Evolutionary conservation across 2,888 invertebrate species (phyloP).

Genomic region (Scaptodrosophila latifasciaeformis): DNA sequence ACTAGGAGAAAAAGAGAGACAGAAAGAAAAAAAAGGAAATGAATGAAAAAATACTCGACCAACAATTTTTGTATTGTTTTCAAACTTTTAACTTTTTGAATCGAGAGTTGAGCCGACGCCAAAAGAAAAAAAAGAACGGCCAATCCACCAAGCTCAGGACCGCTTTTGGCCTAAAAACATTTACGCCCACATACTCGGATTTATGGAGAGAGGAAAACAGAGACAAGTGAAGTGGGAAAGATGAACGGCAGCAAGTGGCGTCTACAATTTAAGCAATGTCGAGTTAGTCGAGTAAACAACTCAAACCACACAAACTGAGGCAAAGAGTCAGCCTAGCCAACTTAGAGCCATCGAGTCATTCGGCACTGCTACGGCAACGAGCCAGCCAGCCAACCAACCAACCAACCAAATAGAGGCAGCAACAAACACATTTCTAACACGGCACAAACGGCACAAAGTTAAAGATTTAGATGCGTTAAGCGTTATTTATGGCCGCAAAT

Average conservation of each 20-base stretch:
- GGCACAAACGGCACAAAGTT: constrained; percentile 51
- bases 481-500: constrained; percentile 67
- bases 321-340: background rate
- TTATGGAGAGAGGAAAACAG: no score
- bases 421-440: constrained; percentile 47
- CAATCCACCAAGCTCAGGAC: no score
- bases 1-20: constrained; percentile 26
- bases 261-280: constrained; percentile 57
- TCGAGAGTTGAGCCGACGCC: constrained; percentile 29
- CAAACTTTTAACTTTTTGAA: constrained; percentile 58
- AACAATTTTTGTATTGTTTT: constrained; percentile 53
- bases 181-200: no score
- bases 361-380: no score
- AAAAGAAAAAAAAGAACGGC: no score
- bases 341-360: background rate
- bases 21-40: constrained; percentile 24
- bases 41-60: constrained; percentile 9
- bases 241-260: constrained; percentile 20
- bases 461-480: constrained; percentile 67
- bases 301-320: constrained; percentile 37
- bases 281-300: constrained; percentile 60
- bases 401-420: constrained; percentile 16
- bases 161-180: no score
- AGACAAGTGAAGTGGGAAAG: no score
- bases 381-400: background rate